Percentiles rank a stretch among this genome's conserved stretches.
phyloP scores from a whole-genome alignment of 2,113 vertebrate genomes.

The zebrafish (Danio rerio) region DNA sequence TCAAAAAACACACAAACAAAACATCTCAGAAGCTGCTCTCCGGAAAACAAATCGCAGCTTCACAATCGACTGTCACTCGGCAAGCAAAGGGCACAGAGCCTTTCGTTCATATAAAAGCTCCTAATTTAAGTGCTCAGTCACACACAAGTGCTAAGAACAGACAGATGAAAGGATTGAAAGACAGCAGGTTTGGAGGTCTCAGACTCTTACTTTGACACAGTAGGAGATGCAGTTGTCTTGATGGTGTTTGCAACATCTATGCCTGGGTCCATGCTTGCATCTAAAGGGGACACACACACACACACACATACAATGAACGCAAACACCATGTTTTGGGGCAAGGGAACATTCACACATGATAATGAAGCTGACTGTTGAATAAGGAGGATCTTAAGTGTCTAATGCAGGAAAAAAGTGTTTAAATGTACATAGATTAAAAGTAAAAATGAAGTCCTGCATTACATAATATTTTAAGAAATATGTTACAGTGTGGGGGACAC shows the following conservation, averaged over 20 bases:
- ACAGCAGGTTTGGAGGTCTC: neutral
- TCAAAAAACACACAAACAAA: neutral
- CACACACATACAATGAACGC: constrained; percentile 23
- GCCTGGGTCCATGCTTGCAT: constrained; percentile 94
- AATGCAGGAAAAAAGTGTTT: neutral
- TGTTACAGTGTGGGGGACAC: too few species aligned
- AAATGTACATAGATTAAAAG: neutral
- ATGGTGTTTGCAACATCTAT: constrained; percentile 97
- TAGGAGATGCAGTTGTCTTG: constrained; percentile 98
- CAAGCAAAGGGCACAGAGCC: neutral
- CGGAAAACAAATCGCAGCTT: neutral
- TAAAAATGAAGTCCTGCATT: too few species aligned
- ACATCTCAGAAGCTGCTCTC: neutral
- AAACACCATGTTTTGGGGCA: neutral
- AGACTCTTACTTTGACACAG: constrained; percentile 92
- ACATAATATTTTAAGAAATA: too few species aligned
- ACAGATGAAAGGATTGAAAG: neutral
- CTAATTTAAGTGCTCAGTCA: neutral
- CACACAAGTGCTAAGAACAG: neutral
- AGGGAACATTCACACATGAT: neutral
- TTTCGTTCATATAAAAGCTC: neutral
- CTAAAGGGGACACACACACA: constrained; percentile 75
- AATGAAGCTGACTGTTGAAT: constrained; percentile 1
- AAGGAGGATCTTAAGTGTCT: neutral
- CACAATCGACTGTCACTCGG: neutral